Evolutionary conservation across 2,113 vertebrate species (phyloP).

Genomic region (Tragelaphus strepsiceros): DNA sequence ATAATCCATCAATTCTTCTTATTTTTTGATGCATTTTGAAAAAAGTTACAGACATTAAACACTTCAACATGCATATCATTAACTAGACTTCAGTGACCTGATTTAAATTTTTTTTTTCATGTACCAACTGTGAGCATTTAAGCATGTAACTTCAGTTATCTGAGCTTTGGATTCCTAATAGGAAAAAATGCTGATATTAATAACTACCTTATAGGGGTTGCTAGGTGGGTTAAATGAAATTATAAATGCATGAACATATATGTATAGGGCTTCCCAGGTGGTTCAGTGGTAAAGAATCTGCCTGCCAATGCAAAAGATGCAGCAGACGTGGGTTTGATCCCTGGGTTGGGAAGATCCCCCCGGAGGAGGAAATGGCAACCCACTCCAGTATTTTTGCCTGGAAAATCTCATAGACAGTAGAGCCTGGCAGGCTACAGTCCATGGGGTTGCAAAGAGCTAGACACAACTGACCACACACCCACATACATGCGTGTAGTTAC

Average conservation of each 20-base stretch:
- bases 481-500: background rate
- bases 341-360: background rate
- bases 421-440: background rate
- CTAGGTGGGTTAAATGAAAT: background rate
- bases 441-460: background rate
- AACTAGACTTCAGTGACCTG: background rate
- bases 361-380: background rate
- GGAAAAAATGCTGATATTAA: background rate
- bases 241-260: background rate
- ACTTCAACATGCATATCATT: background rate
- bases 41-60: background rate
- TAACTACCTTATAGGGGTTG: background rate
- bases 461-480: background rate
- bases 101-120: background rate
- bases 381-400: background rate
- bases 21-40: background rate
- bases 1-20: background rate
- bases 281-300: background rate
- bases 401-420: background rate
- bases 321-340: background rate
- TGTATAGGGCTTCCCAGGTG: background rate
- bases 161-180: background rate
- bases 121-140: background rate
- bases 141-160: background rate
- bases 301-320: background rate